phyloP scores from a whole-genome alignment of 2,888 invertebrate species.

The Slavum lentiscoides region DNA sequence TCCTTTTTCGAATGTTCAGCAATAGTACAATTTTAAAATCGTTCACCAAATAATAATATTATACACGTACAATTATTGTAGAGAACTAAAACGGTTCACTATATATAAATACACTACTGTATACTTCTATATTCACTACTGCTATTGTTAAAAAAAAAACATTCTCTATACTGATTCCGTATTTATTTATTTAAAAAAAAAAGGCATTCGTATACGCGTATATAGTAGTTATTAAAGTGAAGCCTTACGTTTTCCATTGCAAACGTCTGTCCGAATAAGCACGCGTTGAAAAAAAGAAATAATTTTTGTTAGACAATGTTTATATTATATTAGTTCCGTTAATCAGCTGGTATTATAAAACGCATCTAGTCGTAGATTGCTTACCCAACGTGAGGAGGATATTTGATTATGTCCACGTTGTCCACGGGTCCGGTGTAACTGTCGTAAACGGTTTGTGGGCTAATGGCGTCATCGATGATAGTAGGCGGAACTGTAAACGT shows the following conservation, averaged over 20 bases:
- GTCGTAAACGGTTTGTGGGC: slow-evolving; percentile 64
- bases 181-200: too few species aligned
- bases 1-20: neutral
- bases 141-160: too few species aligned
- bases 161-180: too few species aligned
- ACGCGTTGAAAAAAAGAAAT: slow-evolving; percentile 50
- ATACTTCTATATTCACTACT: neutral
- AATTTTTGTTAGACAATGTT: slow-evolving; percentile 40
- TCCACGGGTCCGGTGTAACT: slow-evolving; percentile 60
- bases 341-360: slow-evolving; percentile 3
- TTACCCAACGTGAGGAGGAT: slow-evolving; percentile 66
- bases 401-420: slow-evolving; percentile 65
- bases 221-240: neutral
- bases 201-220: too few species aligned
- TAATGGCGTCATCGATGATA: slow-evolving; percentile 67
- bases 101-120: too few species aligned
- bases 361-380: slow-evolving; percentile 56
- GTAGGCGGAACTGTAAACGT: slow-evolving; percentile 62
- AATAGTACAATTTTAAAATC: too few species aligned
- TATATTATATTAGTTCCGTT: slow-evolving; percentile 4
- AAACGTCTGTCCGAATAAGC: slow-evolving; percentile 46
- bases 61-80: neutral
- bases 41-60: neutral
- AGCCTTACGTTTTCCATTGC: slow-evolving; percentile 55
- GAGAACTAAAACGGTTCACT: neutral